Evolutionary conservation across 2,113 vertebrate species (phyloP).

Genomic region (Zosterops pallidus): DNA sequence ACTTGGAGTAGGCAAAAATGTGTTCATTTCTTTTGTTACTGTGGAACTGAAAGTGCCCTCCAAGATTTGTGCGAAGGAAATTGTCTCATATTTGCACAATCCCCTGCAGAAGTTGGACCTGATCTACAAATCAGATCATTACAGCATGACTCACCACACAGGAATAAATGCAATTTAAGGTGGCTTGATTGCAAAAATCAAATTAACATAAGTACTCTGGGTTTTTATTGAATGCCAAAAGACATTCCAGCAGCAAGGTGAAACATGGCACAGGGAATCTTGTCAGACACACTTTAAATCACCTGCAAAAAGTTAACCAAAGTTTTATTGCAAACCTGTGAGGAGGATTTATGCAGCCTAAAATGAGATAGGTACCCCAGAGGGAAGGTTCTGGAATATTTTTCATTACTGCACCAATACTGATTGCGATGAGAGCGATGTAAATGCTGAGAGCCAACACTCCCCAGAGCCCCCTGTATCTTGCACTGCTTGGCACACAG

Average conservation of each 20-base stretch:
- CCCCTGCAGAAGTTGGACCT: background rate
- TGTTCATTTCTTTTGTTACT: background rate
- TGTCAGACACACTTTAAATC: background rate
- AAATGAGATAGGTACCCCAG: background rate
- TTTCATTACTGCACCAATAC: background rate
- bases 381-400: background rate
- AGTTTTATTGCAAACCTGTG: background rate
- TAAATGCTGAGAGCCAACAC: background rate
- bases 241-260: background rate
- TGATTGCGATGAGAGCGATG: background rate
- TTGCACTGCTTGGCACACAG: background rate
- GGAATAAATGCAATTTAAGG: slow-evolving; percentile 4
- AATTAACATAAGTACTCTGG: background rate
- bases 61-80: background rate
- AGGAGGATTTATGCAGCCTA: background rate
- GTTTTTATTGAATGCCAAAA: slow-evolving; percentile 26
- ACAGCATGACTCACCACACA: slow-evolving; percentile 18
- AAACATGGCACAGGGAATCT: background rate
- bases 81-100: background rate
- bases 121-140: slow-evolving; percentile 14
- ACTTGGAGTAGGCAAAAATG: background rate
- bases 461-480: background rate
- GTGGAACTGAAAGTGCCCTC: background rate
- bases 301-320: background rate
- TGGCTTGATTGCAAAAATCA: slow-evolving; percentile 28